Percentiles rank a stretch among this genome's conserved stretches.
Conservation (phyloP, 2,888 invertebrate species). For the Sinodicranocentrus sp. region DNA sequence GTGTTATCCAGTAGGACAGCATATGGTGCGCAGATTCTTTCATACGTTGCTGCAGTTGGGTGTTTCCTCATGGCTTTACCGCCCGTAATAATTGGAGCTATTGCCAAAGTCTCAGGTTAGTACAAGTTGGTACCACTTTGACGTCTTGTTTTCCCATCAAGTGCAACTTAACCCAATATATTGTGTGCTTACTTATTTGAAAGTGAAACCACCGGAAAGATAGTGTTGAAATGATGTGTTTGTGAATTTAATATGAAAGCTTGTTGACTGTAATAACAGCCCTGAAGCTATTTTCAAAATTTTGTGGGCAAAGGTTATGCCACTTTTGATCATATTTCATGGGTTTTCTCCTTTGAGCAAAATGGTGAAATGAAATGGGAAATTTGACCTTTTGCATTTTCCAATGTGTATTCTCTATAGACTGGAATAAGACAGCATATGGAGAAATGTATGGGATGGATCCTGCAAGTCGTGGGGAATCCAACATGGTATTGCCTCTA, state of each 20-base stretch:
- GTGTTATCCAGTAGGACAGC: conserved; percentile 84
- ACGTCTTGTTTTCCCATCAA: no score
- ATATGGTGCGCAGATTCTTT: conserved; percentile 83
- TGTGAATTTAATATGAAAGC: no score
- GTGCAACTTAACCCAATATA: no score
- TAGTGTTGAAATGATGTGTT: no score
- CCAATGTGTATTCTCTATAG: conserved; percentile 53
- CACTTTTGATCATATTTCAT: not conserved
- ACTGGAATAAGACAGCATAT: conserved; percentile 80
- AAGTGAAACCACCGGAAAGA: no score
- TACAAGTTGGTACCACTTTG: no score
- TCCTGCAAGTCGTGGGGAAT: conserved; percentile 78
- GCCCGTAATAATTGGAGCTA: conserved; percentile 83
- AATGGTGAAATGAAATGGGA: not conserved
- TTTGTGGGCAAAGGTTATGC: no score
- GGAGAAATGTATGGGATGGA: conserved; percentile 68
- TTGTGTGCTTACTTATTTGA: no score
- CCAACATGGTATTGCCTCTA: conserved; percentile 83
- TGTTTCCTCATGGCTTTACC: conserved; percentile 84
- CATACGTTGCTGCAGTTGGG: conserved; percentile 83
- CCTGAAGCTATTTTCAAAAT: no score
- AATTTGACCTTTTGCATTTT: conserved; percentile 32
- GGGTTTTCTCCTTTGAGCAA: not conserved
- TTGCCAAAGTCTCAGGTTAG: conserved; percentile 82
- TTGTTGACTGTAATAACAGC: no score